Evolutionary conservation across 1,140 invertebrate species (phyloP).

Genomic region (Nylanderia fulva): DNA sequence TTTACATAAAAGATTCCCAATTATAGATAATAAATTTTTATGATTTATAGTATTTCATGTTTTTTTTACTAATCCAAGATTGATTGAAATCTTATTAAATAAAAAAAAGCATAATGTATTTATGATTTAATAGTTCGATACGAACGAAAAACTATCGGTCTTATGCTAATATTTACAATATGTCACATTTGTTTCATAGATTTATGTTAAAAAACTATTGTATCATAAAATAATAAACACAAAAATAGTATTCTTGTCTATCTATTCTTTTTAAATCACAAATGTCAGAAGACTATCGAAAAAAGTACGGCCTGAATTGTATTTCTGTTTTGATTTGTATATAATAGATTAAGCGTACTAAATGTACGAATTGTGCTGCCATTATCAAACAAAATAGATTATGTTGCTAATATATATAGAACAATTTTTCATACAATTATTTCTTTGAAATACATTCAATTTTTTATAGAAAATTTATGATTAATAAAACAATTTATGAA

Average conservation of each 20-base stretch:
- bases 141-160: constrained; percentile 66
- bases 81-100: constrained; percentile 51
- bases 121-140: constrained; percentile 65
- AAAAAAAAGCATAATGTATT: constrained; percentile 59
- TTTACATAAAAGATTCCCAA: not conserved
- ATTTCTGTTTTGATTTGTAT: constrained; percentile 47
- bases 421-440: not conserved
- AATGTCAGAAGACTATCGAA: constrained; percentile 68
- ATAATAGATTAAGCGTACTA: constrained; percentile 58
- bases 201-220: constrained; percentile 69
- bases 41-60: not conserved
- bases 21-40: constrained; percentile 24
- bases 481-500: constrained; percentile 67
- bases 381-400: not conserved
- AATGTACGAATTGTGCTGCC: constrained; percentile 35
- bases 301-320: constrained; percentile 50
- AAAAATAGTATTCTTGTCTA: constrained; percentile 68
- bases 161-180: constrained; percentile 76
- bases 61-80: constrained; percentile 39
- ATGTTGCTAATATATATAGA: too few relatives aligned
- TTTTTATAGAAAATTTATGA: constrained; percentile 67
- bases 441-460: not conserved
- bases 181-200: constrained; percentile 65
- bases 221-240: constrained; percentile 70
- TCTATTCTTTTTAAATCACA: constrained; percentile 55